Conservation (phyloP, 2,888 invertebrate genomes). For the Meganola albula region DNA sequence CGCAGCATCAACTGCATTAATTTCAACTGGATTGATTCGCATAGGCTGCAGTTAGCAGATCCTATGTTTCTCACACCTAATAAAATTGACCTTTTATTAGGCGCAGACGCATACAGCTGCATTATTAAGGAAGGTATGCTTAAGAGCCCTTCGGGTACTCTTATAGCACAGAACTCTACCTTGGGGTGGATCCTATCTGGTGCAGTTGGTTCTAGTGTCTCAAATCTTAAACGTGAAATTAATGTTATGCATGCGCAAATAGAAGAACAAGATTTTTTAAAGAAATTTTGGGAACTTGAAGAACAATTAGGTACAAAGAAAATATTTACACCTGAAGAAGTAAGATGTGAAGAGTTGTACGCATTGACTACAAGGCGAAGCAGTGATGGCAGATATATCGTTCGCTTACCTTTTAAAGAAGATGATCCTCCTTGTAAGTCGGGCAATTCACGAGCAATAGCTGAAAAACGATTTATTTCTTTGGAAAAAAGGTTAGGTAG, state of each 20-base stretch:
- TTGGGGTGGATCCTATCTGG: conserved; percentile 23
- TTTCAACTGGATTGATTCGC: no score
- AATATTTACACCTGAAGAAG: conserved; percentile 11
- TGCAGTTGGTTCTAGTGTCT: background rate
- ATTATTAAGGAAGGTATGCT: conserved; percentile 10
- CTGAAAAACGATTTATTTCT: conserved; percentile 1
- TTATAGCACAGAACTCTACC: conserved; percentile 14
- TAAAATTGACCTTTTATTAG: no score
- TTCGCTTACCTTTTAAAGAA: conserved; percentile 1
- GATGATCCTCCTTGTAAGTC: conserved; percentile 1
- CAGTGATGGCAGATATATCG: conserved; percentile 3
- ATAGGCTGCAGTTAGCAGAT: no score
- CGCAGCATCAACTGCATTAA: no score
- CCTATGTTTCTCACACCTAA: no score
- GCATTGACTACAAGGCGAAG: background rate
- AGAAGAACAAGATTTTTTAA: conserved; percentile 9
- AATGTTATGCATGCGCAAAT: conserved; percentile 3
- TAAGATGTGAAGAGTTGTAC: conserved; percentile 10
- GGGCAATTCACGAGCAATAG: background rate
- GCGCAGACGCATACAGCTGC: no score
- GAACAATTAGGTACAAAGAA: conserved; percentile 8
- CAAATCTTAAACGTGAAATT: background rate
- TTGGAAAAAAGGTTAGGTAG: conserved; percentile 3
- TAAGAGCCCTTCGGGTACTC: conserved; percentile 2
- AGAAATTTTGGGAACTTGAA: conserved; percentile 21